Evolutionary conservation across 2,888 invertebrate genomes (phyloP).

Genomic region (Cheilosia variabilis): DNA sequence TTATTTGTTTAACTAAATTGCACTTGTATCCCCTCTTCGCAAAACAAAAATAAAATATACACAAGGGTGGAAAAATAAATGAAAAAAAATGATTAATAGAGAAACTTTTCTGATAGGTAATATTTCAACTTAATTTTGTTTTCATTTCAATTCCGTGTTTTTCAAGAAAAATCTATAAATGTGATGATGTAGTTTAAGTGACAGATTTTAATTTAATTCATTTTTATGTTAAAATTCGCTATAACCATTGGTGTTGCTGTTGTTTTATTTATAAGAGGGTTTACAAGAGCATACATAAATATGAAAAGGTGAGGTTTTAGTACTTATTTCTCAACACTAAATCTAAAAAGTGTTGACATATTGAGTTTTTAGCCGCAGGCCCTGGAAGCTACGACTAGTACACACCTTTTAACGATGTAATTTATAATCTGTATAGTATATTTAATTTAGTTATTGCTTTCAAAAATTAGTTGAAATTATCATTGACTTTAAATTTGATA

Average conservation of each 20-base stretch:
- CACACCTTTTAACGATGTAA: too few relatives aligned
- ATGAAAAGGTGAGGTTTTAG: slow-evolving; percentile 4
- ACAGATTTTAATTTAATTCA: neutral
- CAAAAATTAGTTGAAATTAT: too few relatives aligned
- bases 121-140: slow-evolving; percentile 57
- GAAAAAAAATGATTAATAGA: slow-evolving; percentile 16
- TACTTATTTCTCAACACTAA: neutral
- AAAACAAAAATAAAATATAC: slow-evolving; percentile 54
- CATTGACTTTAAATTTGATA: too few relatives aligned
- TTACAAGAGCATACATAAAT: slow-evolving; percentile 68
- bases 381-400: too few relatives aligned
- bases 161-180: slow-evolving; percentile 17
- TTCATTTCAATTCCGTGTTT: slow-evolving; percentile 58
- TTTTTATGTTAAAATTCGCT: slow-evolving; percentile 1
- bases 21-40: slow-evolving; percentile 82
- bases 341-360: too few relatives aligned
- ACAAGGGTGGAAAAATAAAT: neutral
- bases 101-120: slow-evolving; percentile 1
- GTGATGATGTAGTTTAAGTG: neutral
- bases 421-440: too few relatives aligned
- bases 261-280: slow-evolving; percentile 54
- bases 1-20: slow-evolving; percentile 73
- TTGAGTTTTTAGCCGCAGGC: too few relatives aligned
- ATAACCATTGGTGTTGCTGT: slow-evolving; percentile 4
- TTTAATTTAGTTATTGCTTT: too few relatives aligned